Evolutionary conservation across 2,797 vertebrate genomes (phyloP), one percentile per base, ranked within the genome.

Genomic region (Danio jaintianensis): DNA sequence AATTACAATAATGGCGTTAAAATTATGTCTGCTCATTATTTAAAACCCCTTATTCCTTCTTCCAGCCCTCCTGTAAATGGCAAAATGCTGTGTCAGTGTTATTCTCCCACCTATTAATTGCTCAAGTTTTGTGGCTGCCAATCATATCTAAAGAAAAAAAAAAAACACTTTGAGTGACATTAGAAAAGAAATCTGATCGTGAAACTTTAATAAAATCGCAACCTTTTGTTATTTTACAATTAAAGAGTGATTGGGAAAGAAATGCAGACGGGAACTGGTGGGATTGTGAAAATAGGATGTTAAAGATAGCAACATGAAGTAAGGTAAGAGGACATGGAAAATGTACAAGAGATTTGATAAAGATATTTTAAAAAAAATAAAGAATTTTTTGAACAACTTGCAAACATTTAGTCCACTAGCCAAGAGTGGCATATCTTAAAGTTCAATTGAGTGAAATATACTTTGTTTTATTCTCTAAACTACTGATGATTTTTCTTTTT

Each of bases 1-100:
- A 87, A 89, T 93, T 88, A 87, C 85, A 88, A 89, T 92, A 89
- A 91, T 91, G 84, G 85, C 72, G 82, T 75, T 79, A 82, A 71
- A 75, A 85, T 85, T 81, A 87, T 88, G 81, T 87, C 85, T 86
- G 85, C 83, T 84, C 87, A 86, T 84, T 88, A 88, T 81, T 88
- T 84, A 76, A 89, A 87, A 80, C 71, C 83, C 82, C 86, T 87
- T 82, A 90, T 78, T 69, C 45, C 42, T 16, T 67, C 20, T 75
- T 67, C 16, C 80, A 56, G 70, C 8, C 6, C 15, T 48, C 29
- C 38, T 38, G 38, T 75, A 78, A 83, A 72, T 63, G 74, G 53
- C 82, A 70, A 22, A 85, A 63, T 68, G 68, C 45, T 55, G 12
- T 75, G 74, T 55, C 75, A 40, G 20, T 56, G 58, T 45, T 1